Evolutionary conservation across 2,113 vertebrate species (phyloP).

Genomic region (Butastur rufipennis): DNA sequence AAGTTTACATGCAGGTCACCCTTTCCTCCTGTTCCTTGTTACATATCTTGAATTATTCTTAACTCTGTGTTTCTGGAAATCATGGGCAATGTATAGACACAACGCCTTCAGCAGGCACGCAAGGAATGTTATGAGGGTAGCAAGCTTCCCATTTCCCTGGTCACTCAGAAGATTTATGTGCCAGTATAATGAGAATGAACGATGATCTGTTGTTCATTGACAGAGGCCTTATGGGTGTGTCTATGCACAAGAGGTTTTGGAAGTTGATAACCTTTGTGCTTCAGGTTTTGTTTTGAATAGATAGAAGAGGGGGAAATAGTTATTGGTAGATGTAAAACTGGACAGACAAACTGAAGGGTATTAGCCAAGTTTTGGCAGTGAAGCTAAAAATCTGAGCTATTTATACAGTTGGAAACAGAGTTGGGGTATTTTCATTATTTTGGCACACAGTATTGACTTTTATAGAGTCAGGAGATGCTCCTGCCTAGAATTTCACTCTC

Average conservation of each 20-base stretch:
- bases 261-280: slow-evolving; percentile 15
- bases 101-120: background rate
- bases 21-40: background rate
- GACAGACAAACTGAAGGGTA: background rate
- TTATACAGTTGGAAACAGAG: slow-evolving; percentile 4
- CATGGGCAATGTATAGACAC: background rate
- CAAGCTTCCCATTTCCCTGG: background rate
- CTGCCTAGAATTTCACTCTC: slow-evolving; percentile 4
- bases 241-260: background rate
- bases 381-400: background rate
- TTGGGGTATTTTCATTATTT: background rate
- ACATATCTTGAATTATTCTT: background rate
- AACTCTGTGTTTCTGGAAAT: background rate
- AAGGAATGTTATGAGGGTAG: slow-evolving; percentile 39
- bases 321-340: background rate
- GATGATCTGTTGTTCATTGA: background rate
- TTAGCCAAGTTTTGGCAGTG: background rate
- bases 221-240: background rate
- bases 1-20: background rate
- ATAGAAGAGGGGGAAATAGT: background rate
- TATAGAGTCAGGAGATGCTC: background rate
- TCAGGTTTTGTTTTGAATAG: slow-evolving; percentile 5
- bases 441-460: background rate
- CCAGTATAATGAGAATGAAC: slow-evolving; percentile 8
- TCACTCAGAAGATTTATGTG: slow-evolving; percentile 24